phyloP scores from a whole-genome alignment of 2,113 vertebrate genomes.

The Leiothrix lutea region DNA sequence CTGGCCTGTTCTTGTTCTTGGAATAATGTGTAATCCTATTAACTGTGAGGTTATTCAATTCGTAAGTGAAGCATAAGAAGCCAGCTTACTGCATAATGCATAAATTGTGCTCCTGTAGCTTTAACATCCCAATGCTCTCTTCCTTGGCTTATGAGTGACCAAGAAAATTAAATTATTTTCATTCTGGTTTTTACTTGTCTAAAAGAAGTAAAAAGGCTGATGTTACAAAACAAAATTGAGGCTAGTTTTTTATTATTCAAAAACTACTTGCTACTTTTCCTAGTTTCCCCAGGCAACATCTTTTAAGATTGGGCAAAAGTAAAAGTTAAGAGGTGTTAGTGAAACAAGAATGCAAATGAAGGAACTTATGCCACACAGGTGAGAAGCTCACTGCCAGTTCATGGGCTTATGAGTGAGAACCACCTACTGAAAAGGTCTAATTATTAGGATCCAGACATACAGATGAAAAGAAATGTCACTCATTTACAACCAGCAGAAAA shows the following conservation, averaged over 20 bases:
- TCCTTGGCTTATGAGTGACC: background rate
- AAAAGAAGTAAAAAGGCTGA: background rate
- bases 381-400: background rate
- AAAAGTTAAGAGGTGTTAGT: background rate
- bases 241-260: background rate
- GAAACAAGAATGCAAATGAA: background rate
- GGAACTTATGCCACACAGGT: background rate
- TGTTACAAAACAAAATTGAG: background rate
- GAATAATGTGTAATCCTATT: constrained; percentile 51
- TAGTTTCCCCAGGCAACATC: background rate
- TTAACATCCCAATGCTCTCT: background rate
- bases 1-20: constrained; percentile 7
- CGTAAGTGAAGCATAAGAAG: constrained; percentile 11
- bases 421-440: background rate
- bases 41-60: constrained; percentile 27
- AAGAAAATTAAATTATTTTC: background rate
- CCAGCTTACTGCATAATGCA: background rate
- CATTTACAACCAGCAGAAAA: background rate
- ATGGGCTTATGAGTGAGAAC: background rate
- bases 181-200: background rate
- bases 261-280: background rate
- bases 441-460: background rate
- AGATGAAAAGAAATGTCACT: background rate
- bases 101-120: background rate
- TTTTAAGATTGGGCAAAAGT: background rate